Evolutionary conservation across 1,140 invertebrate species (phyloP).

Genomic region (Mya arenaria): DNA sequence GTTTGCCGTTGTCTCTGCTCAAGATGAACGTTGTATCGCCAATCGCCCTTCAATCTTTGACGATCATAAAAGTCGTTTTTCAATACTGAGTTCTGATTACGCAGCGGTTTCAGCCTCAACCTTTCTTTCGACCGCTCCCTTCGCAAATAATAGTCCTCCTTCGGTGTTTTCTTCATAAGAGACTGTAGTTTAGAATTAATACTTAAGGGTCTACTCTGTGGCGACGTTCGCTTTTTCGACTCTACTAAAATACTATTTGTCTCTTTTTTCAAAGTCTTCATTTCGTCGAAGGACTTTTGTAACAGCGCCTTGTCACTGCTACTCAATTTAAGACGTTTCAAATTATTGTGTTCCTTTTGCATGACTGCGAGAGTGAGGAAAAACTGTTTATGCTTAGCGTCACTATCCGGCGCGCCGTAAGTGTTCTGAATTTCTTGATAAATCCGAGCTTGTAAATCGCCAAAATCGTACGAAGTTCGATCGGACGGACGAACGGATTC

Average conservation of each 20-base stretch:
- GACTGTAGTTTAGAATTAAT: conserved; percentile 1
- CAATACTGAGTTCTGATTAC: not conserved
- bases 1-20: not conserved
- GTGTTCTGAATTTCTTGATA: conserved; percentile 38
- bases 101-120: conserved; percentile 3
- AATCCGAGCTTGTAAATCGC: conserved; percentile 26
- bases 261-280: conserved; percentile 9
- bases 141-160: not conserved
- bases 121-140: not conserved
- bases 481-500: conserved; percentile 14
- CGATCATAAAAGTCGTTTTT: not conserved
- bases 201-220: not conserved
- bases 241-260: not conserved
- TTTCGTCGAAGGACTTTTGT: conserved; percentile 27
- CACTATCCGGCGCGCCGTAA: conserved; percentile 14
- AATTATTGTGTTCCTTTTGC: not conserved
- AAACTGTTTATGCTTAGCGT: conserved; percentile 40
- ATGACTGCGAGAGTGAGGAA: conserved; percentile 10
- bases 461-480: conserved; percentile 8
- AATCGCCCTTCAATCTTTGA: not conserved
- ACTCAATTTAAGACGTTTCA: conserved; percentile 22
- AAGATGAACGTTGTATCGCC: not conserved
- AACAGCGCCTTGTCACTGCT: conserved; percentile 12
- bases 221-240: not conserved
- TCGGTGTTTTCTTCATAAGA: not conserved